Evolutionary conservation across 2,888 invertebrate species (phyloP).

Genomic region (Chironomus riparius): DNA sequence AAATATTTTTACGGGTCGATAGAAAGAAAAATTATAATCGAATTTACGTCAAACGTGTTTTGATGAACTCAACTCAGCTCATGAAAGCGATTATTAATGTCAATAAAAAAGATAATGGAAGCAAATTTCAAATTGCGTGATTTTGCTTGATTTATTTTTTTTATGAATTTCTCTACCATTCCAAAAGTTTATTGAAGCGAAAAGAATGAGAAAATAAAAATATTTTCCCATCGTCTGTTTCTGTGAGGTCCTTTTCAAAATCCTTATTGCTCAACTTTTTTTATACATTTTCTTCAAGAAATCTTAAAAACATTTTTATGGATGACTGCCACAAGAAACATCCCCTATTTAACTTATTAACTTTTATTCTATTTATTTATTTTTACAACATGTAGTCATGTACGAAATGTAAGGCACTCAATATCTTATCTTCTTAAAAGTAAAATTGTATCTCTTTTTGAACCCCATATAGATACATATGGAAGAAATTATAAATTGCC

Average conservation of each 20-base stretch:
- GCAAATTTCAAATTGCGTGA: background rate
- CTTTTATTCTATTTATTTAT: background rate
- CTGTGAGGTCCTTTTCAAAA: constrained; percentile 13
- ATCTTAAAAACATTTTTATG: background rate
- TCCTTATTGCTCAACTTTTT: background rate
- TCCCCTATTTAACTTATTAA: constrained; percentile 2
- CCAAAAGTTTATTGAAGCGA: background rate
- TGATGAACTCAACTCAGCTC: background rate
- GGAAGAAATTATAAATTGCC: constrained; percentile 16
- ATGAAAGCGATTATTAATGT: background rate
- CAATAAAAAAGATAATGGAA: constrained; percentile 2
- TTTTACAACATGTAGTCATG: background rate
- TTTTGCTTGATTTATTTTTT: background rate
- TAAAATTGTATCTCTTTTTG: too few relatives aligned
- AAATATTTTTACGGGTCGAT: too few relatives aligned
- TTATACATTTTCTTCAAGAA: background rate
- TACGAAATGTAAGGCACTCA: background rate
- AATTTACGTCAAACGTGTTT: background rate
- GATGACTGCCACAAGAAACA: background rate
- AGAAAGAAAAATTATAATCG: background rate
- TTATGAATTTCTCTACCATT: background rate
- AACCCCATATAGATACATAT: background rate
- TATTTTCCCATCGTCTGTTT: constrained; percentile 3
- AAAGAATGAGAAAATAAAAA: background rate
- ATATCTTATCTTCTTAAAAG: background rate